A percentile compares a stretch with the other conserved stretches of the same genome.
Conservation (phyloP, 1,140 invertebrate genomes). For the Pomacea maculata region DNA sequence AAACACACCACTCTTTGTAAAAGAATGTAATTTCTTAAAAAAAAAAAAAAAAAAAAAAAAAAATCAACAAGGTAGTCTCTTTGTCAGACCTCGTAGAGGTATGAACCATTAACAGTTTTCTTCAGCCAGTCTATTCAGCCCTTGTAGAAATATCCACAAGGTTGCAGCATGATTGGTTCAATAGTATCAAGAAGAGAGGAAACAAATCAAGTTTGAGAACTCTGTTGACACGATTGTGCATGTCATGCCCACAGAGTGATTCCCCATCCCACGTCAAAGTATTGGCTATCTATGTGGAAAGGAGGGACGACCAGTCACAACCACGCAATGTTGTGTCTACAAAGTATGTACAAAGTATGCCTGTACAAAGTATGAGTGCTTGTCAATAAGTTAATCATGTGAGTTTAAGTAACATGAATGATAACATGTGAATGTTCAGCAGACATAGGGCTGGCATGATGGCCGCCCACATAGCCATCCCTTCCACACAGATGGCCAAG, state of each 20-base stretch:
- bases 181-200: too few relatives aligned
- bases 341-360: neutral
- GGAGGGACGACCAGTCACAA: too few relatives aligned
- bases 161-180: too few relatives aligned
- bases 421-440: constrained; percentile 7
- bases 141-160: too few relatives aligned
- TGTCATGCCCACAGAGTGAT: too few relatives aligned
- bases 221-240: too few relatives aligned
- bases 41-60: too few relatives aligned
- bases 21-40: neutral
- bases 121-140: too few relatives aligned
- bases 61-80: neutral
- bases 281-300: too few relatives aligned
- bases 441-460: neutral
- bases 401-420: neutral
- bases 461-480: neutral
- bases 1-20: neutral
- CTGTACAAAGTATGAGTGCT: neutral
- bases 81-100: neutral
- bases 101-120: neutral
- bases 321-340: constrained; percentile 1
- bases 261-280: too few relatives aligned
- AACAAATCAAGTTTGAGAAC: too few relatives aligned
- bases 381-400: neutral
- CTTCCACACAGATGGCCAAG: neutral